Percentiles rank a stretch among this genome's conserved stretches.
These are phyloP conservation scores for Poecilus cupreus DNA, from an alignment of 2,888 invertebrate species.

Conservation along the genomic window DNA sequence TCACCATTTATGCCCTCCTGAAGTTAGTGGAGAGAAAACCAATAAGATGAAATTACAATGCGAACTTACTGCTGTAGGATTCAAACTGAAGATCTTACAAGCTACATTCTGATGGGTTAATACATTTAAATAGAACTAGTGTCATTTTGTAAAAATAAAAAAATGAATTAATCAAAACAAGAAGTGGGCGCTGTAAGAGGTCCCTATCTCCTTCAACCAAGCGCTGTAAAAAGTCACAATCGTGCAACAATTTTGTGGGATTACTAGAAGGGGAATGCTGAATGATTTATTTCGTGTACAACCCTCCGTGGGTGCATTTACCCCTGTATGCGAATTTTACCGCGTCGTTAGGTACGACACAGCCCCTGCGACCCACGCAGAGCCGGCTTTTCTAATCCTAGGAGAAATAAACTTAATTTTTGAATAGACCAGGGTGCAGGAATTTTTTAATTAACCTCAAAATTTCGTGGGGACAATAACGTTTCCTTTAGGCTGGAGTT, in stretches of 20 bases:
- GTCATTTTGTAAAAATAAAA: too few relatives aligned
- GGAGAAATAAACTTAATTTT: not conserved
- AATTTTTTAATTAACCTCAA: slow-evolving; percentile 37
- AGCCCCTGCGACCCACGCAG: not conserved
- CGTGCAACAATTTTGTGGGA: slow-evolving; percentile 15
- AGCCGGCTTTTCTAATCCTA: not conserved
- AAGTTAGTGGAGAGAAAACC: too few relatives aligned
- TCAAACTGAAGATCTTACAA: too few relatives aligned
- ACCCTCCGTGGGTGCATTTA: slow-evolving; percentile 29
- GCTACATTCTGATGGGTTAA: too few relatives aligned
- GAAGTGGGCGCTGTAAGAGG: too few relatives aligned
- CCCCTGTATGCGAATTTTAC: slow-evolving; percentile 39
- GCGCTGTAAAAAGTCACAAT: slow-evolving; percentile 1
- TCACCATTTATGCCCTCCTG: too few relatives aligned
- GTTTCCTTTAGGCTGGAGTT: not conserved
- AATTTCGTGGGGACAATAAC: not conserved
- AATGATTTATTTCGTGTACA: slow-evolving; percentile 34
- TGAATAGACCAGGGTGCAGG: not conserved
- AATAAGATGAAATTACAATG: too few relatives aligned
- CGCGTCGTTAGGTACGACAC: slow-evolving; percentile 46
- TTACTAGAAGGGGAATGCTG: not conserved
- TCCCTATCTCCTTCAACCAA: not conserved
- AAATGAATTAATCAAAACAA: too few relatives aligned
- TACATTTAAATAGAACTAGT: too few relatives aligned
- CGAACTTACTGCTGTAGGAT: too few relatives aligned